Percentiles rank a stretch among this genome's conserved stretches.
Evolutionary conservation across 1,140 invertebrate species (phyloP).

Genomic region (Mactra quadrangularis): DNA sequence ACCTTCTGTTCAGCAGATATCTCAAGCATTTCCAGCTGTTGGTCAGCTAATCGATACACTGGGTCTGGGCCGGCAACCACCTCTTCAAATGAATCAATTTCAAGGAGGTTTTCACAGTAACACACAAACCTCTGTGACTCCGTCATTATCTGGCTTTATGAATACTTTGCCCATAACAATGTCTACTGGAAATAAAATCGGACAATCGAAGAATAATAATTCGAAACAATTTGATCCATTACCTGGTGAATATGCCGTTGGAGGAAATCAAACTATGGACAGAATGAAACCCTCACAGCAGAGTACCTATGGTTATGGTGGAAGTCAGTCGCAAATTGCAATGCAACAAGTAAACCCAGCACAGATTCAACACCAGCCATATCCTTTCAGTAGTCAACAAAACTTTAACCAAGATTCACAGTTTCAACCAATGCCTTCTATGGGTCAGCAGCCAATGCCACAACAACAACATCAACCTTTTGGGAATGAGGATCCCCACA

Average conservation of each 20-base stretch:
- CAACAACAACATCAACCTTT: too few species aligned
- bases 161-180: neutral
- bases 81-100: constrained; percentile 1
- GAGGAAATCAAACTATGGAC: neutral
- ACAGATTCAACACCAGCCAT: too few species aligned
- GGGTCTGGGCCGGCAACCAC: neutral
- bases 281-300: neutral
- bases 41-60: constrained; percentile 3
- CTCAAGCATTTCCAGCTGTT: constrained; percentile 21
- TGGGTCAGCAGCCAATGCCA: too few species aligned
- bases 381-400: too few species aligned
- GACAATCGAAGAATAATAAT: neutral
- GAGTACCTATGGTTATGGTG: neutral
- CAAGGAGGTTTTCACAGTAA: constrained; percentile 1
- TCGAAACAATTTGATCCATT: constrained; percentile 15
- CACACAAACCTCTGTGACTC: too few species aligned
- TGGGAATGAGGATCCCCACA: too few species aligned
- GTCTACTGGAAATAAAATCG: neutral
- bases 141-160: neutral
- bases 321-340: too few species aligned
- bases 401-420: too few species aligned
- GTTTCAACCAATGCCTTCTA: too few species aligned
- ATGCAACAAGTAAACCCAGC: too few species aligned
- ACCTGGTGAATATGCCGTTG: constrained; percentile 51
- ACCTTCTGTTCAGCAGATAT: constrained; percentile 28